A percentile compares a stretch with the other conserved stretches of the same genome.
Evolutionary conservation across 1,140 invertebrate species (phyloP).

Genomic region (Drosophila sturtevanti): DNA sequence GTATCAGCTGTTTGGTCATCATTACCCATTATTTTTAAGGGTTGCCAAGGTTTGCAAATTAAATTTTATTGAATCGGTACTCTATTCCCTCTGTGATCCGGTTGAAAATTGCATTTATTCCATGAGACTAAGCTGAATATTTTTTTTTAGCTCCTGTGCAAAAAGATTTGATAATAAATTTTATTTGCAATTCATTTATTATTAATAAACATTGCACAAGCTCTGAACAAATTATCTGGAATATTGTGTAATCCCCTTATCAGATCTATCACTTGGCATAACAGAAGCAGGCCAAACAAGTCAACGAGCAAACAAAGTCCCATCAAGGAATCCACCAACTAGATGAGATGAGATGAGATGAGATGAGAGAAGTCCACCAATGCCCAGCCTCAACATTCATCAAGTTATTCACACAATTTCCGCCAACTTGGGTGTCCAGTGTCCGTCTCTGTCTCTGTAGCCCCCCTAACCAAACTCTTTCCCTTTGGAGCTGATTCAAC

Average conservation of each 20-base stretch:
- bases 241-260: slow-evolving; percentile 9
- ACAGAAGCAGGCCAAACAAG: slow-evolving; percentile 33
- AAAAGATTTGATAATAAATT: background rate
- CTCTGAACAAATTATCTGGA: background rate
- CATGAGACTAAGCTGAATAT: no score
- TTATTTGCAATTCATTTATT: slow-evolving; percentile 1
- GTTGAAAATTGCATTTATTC: no score
- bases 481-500: slow-evolving; percentile 34
- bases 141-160: background rate
- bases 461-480: background rate
- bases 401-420: slow-evolving; percentile 77
- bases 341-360: background rate
- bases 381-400: slow-evolving; percentile 55
- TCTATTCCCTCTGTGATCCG: no score
- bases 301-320: slow-evolving; percentile 24
- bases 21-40: no score
- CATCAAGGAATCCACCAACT: background rate
- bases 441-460: no score
- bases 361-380: background rate
- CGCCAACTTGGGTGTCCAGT: slow-evolving; percentile 23
- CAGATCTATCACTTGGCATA: slow-evolving; percentile 17
- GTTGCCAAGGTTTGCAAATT: no score
- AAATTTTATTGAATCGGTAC: no score
- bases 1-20: no score
- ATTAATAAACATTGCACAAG: background rate